A percentile compares a stretch with the other conserved stretches of the same genome.
Conservation (phyloP, 2,797 vertebrate genomes). For the Acrossocheilus wenchowensis region DNA sequence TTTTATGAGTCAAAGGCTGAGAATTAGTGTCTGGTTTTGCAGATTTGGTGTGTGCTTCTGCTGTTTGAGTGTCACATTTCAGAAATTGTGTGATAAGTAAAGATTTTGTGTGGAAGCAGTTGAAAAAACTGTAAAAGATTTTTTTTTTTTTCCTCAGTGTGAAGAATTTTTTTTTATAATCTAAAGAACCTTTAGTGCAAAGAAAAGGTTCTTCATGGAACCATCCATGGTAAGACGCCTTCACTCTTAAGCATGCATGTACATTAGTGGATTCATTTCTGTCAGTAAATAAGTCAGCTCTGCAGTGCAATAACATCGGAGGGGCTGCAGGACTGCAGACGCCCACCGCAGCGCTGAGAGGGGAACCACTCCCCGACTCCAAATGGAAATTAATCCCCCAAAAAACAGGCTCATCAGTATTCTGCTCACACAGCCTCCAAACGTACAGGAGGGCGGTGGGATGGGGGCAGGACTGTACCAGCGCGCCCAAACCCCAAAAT, state of each 20-base stretch:
- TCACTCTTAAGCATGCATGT: not conserved
- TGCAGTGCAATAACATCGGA: constrained; percentile 2
- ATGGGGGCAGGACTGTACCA: constrained; percentile 16
- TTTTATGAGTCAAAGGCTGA: not conserved
- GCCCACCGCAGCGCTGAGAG: constrained; percentile 49
- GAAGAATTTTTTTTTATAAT: not conserved
- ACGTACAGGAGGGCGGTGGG: constrained; percentile 45
- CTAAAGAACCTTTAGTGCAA: not conserved
- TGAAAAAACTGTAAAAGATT: too few species aligned
- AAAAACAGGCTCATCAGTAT: constrained; percentile 64
- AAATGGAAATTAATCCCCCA: constrained; percentile 60
- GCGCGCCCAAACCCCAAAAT: constrained; percentile 1
- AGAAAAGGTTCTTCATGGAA: not conserved
- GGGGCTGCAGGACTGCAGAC: not conserved
- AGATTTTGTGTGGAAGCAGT: too few species aligned
- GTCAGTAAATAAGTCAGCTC: constrained; percentile 25
- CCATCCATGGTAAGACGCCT: not conserved
- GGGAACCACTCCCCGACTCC: constrained; percentile 48
- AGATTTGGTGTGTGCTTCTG: not conserved
- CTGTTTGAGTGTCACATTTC: not conserved
- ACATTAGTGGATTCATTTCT: not conserved
- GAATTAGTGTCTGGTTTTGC: too few species aligned
- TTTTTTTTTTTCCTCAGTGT: too few species aligned
- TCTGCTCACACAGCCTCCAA: constrained; percentile 57
- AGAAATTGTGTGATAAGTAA: not conserved